Base-by-base conservation (phyloP, 2,113 vertebrate genomes). In the Canis aureus region DNA sequence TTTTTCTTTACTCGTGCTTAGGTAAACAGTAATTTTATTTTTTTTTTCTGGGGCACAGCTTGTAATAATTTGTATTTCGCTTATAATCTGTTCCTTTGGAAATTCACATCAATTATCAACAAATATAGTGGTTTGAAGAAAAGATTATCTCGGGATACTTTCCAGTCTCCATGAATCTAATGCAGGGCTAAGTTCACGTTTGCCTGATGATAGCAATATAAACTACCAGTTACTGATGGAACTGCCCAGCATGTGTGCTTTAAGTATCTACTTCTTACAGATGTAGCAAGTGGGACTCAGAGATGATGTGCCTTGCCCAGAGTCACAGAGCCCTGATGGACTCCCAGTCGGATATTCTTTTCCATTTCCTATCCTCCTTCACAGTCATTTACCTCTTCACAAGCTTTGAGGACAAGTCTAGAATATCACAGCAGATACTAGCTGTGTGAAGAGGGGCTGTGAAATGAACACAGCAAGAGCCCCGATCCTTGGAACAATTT, bases 391-490 rank as follows among this genome's bases (percentile, higher is more conserved):
- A 51, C 22, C 17, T 66, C 71, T 60, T 87, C 59, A 35, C 23
- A 43, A 49, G 78, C 29, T 59, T 81, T 91, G 22, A 79, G 66
- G 62, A 51, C 10, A 79, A n/a, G 55, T 86, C 55, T 69, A 93
- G 32, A 66, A 29, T 51, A 69, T 66, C 35, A 0, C 19, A 49
- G 5, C 8, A 3, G 49, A 32, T 43, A 49, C 71, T 27, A 17
- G 10, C 59, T 93, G 55, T 16, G 17, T 60, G 53, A 66, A 78
- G 49, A 88, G 27, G 29, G 60, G 1, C 55, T 66, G 64, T 80
- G 62, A 96, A 92, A 89, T 83, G 86, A 89, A 59, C 92, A 95
- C 35, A 66, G 79, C 49, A 22, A 3, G 79, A 92, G 38, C 57
- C 62, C 74, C 5, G 0, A 78, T 74, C 43, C 62, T 96, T 78